Conservation (phyloP, 2,797 vertebrate genomes). For the Sebastes baramenuke region DNA sequence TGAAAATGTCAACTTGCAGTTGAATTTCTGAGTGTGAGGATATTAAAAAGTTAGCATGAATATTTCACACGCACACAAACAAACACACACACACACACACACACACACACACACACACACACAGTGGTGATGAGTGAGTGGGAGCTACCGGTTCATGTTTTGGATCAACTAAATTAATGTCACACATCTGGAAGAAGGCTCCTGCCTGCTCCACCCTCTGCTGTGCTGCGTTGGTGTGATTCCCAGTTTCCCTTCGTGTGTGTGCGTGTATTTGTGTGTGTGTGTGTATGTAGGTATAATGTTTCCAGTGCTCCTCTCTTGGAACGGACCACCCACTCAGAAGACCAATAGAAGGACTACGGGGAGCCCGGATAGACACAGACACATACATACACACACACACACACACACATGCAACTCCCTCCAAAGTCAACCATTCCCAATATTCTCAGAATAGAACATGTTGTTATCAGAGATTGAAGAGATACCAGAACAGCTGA, state of each 20-base stretch:
- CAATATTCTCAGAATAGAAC: slow-evolving; percentile 79
- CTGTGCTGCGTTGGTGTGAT: slow-evolving; percentile 82
- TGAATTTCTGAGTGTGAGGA: slow-evolving; percentile 30
- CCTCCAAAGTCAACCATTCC: slow-evolving; percentile 74
- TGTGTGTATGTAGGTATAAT: slow-evolving; percentile 71
- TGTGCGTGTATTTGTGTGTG: slow-evolving; percentile 41
- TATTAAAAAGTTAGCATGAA: slow-evolving; percentile 11
- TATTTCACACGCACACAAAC: background rate
- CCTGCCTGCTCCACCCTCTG: slow-evolving; percentile 78
- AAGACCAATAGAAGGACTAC: slow-evolving; percentile 77
- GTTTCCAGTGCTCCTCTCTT: slow-evolving; percentile 79
- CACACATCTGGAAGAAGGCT: slow-evolving; percentile 83
- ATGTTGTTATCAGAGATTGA: slow-evolving; percentile 73
- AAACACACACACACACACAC: background rate
- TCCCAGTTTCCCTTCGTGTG: slow-evolving; percentile 73
- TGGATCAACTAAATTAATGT: slow-evolving; percentile 81
- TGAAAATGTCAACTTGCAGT: slow-evolving; percentile 1
- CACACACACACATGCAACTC: slow-evolving; percentile 38
- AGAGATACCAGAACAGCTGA: slow-evolving; percentile 65
- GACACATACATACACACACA: slow-evolving; percentile 35
- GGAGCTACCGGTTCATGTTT: slow-evolving; percentile 84
- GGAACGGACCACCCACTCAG: slow-evolving; percentile 82
- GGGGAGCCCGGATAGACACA: slow-evolving; percentile 70
- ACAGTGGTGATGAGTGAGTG: slow-evolving; percentile 72
- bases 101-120: slow-evolving; percentile 2